A percentile compares a stretch with the other conserved stretches of the same genome.
Conservation (phyloP, 2,113 vertebrate genomes). For the Aepyceros melampus region DNA sequence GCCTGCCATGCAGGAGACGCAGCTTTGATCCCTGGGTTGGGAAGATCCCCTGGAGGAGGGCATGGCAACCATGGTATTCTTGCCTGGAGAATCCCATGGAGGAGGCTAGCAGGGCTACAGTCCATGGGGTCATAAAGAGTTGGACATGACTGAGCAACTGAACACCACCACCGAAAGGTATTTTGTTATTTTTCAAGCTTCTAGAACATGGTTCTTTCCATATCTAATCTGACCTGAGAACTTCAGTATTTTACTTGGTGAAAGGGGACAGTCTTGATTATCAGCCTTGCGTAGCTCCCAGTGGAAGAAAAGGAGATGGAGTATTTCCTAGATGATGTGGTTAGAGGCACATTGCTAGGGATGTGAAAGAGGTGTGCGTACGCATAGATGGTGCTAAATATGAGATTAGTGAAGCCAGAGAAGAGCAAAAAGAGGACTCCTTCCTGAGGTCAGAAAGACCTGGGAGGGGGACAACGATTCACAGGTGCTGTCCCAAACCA, state of each 20-base stretch:
- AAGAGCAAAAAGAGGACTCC: background rate
- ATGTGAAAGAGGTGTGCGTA: fast-evolving
- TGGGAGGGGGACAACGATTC: too few species aligned
- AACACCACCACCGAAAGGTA: background rate
- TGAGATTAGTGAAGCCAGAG: background rate
- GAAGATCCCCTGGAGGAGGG: background rate
- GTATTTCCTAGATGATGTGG: background rate
- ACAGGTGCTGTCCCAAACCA: too few species aligned
- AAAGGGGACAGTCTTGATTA: background rate
- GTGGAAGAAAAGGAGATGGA: background rate
- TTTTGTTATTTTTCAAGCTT: background rate
- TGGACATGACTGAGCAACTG: background rate
- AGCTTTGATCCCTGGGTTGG: background rate
- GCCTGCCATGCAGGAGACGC: background rate
- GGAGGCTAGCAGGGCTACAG: background rate
- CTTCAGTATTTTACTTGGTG: background rate
- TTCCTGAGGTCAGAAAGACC: background rate
- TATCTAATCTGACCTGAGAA: background rate
- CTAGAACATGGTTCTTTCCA: background rate
- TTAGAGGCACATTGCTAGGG: background rate
- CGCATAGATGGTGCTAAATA: background rate
- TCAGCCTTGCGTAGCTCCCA: background rate
- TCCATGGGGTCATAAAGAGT: background rate
- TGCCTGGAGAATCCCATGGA: background rate
- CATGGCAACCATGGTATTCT: background rate